Evolutionary conservation across 2,797 vertebrate genomes (phyloP).

Genomic region (Tragopan temminckii): DNA sequence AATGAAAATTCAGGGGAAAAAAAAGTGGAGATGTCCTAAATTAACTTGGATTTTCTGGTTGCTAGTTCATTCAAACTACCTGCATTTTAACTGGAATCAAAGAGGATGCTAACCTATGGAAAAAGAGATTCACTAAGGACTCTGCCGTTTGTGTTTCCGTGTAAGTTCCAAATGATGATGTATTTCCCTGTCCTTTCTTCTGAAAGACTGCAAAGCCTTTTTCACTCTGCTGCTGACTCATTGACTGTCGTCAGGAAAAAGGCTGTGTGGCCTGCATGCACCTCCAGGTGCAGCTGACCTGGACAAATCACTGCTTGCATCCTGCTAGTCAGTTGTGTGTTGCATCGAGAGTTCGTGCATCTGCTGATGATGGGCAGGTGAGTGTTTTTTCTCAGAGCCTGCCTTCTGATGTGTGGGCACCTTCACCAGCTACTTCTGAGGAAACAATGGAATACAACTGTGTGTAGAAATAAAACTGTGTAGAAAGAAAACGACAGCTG

Average conservation of each 20-base stretch:
- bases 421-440: not conserved
- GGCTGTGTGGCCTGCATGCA: not conserved
- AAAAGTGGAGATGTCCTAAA: not conserved
- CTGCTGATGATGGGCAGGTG: not conserved
- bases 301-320: not conserved
- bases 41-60: not conserved
- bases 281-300: not conserved
- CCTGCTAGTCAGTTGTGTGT: rapidly evolving
- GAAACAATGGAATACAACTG: not conserved
- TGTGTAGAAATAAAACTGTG: too few species aligned
- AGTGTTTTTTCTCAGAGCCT: not conserved
- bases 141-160: not conserved
- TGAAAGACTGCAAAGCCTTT: not conserved
- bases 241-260: not conserved
- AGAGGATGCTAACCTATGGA: not conserved
- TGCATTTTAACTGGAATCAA: not conserved
- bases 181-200: not conserved
- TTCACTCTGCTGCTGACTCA: not conserved
- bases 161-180: too few species aligned
- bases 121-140: not conserved
- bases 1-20: not conserved
- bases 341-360: not conserved
- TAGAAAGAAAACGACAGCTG: not conserved
- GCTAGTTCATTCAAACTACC: not conserved
- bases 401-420: not conserved